Conservation (phyloP, 1,140 invertebrate genomes). For the Pinna nobilis region DNA sequence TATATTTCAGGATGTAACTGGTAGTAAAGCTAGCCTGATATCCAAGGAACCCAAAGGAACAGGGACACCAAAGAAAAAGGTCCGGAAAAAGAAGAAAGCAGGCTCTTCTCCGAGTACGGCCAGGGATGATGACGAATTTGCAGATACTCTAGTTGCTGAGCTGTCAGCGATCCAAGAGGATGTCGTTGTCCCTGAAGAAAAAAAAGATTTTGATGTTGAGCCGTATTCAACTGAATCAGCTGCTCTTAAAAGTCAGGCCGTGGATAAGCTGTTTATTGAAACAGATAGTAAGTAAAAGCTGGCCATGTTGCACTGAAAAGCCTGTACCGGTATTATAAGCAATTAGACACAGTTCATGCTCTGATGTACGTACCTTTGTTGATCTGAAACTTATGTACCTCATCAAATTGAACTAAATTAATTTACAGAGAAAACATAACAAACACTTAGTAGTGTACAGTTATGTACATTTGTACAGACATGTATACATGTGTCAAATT, state of each 20-base stretch:
- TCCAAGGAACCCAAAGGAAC: constrained; percentile 52
- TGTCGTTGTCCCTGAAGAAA: constrained; percentile 51
- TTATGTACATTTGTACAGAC: too few species aligned
- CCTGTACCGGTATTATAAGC: too few species aligned
- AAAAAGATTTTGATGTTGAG: constrained; percentile 48
- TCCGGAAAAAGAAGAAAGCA: constrained; percentile 56
- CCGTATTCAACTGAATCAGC: constrained; percentile 47
- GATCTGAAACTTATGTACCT: too few species aligned
- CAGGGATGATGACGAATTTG: constrained; percentile 52
- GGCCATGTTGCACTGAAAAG: too few species aligned
- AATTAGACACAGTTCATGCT: too few species aligned
- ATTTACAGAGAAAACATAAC: too few species aligned
- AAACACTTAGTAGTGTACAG: too few species aligned
- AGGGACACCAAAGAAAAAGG: constrained; percentile 59
- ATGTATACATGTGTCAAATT: too few species aligned
- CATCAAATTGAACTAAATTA: too few species aligned
- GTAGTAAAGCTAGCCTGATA: constrained; percentile 67
- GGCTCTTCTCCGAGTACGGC: constrained; percentile 33
- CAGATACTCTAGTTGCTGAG: constrained; percentile 58
- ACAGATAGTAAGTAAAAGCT: constrained; percentile 65
- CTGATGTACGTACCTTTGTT: too few species aligned
- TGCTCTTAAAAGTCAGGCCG: constrained; percentile 62
- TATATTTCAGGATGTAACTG: constrained; percentile 55
- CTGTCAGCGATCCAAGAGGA: constrained; percentile 65
- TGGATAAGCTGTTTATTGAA: constrained; percentile 68